Evolutionary conservation across 2,113 vertebrate species (phyloP).

Genomic region (Leptosomus discolor): DNA sequence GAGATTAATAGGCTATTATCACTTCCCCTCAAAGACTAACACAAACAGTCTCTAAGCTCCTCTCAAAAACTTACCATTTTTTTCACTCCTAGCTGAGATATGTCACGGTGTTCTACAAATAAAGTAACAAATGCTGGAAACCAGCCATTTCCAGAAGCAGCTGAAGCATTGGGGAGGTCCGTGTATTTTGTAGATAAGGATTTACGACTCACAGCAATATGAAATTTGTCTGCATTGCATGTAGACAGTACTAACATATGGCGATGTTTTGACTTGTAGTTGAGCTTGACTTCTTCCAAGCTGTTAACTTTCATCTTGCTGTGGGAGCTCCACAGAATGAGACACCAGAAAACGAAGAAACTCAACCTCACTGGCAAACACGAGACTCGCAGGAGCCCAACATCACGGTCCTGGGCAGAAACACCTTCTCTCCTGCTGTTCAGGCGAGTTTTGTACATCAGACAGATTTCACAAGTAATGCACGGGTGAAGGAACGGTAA

Average conservation of each 20-base stretch:
- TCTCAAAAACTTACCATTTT: not conserved
- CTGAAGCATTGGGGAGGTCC: not conserved
- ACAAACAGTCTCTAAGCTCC: not conserved
- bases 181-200: not conserved
- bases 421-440: not conserved
- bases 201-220: not conserved
- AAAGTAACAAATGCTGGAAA: not conserved
- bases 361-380: not conserved
- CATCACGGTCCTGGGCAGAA: not conserved
- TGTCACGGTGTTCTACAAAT: not conserved
- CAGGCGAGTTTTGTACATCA: not conserved
- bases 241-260: not conserved
- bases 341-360: not conserved
- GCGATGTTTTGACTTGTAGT: slow-evolving; percentile 8
- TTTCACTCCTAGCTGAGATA: not conserved
- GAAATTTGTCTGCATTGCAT: not conserved
- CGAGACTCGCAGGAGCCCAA: not conserved
- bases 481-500: not conserved
- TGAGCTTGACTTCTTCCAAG: slow-evolving; percentile 7
- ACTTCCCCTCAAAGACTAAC: not conserved
- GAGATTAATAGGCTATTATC: not conserved
- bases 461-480: accelerated
- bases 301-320: slow-evolving; percentile 2
- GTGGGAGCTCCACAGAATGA: not conserved
- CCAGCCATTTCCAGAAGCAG: not conserved